Evolutionary conservation across 2,797 vertebrate genomes (phyloP).

Genomic region (Todus mexicanus): DNA sequence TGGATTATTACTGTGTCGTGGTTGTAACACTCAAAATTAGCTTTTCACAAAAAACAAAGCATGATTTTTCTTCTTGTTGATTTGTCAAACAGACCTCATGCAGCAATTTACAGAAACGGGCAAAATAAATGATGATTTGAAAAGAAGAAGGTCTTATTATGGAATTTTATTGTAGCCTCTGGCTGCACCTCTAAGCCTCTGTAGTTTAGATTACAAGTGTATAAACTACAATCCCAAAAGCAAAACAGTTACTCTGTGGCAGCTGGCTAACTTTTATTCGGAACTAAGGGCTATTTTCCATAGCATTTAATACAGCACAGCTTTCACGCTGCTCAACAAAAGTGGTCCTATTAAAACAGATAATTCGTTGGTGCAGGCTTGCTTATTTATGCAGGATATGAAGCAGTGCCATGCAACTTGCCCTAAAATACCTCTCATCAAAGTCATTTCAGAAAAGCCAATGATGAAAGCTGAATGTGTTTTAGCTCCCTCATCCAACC

Average conservation of each 20-base stretch:
- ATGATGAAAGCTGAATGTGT: neutral
- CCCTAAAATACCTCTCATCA: neutral
- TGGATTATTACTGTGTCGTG: neutral
- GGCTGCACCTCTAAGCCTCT: neutral
- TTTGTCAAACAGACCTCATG: neutral
- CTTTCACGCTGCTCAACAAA: neutral
- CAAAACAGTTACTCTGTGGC: neutral
- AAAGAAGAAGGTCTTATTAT: neutral
- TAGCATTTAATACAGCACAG: neutral
- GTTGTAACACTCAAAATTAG: neutral
- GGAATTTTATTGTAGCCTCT: neutral
- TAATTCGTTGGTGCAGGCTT: neutral
- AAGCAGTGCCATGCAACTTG: neutral
- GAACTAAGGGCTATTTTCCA: neutral
- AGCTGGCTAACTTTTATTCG: neutral
- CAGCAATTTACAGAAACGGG: neutral
- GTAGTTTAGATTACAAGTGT: neutral
- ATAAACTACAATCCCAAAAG: neutral
- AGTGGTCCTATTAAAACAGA: neutral
- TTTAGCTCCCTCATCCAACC: neutral
- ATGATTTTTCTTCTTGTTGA: neutral
- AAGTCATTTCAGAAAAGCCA: neutral
- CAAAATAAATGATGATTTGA: neutral
- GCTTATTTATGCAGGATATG: neutral
- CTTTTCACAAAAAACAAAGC: neutral